phyloP scores from a whole-genome alignment of 2,797 vertebrate species.

The Alosa sapidissima region DNA sequence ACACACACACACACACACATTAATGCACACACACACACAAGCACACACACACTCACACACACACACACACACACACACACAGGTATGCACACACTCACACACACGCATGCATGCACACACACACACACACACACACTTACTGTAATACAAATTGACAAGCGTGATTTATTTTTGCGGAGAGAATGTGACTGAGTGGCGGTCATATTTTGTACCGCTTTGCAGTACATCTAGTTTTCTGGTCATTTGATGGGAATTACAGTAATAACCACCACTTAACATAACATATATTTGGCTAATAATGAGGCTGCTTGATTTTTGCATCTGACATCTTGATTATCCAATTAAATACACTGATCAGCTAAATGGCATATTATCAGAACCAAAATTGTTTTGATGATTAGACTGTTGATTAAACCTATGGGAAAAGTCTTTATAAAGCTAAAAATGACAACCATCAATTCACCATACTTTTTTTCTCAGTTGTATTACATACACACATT shows the following conservation, averaged over 20 bases:
- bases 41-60: no score
- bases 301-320: background rate
- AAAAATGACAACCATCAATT: background rate
- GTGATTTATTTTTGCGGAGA: no score
- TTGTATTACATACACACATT: background rate
- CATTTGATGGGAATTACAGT: background rate
- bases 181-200: no score
- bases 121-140: no score
- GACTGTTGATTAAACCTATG: background rate
- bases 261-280: background rate
- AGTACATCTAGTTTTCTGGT: background rate
- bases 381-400: background rate
- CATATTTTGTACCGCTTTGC: no score
- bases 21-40: no score
- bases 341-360: background rate
- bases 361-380: background rate
- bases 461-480: background rate
- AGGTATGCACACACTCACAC: no score
- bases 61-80: no score
- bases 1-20: no score
- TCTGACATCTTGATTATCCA: background rate
- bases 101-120: no score
- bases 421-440: background rate
- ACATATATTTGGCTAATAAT: background rate
- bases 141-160: no score